phyloP scores from a whole-genome alignment of 2,888 invertebrate species.

The Stegana nigrithorax region DNA sequence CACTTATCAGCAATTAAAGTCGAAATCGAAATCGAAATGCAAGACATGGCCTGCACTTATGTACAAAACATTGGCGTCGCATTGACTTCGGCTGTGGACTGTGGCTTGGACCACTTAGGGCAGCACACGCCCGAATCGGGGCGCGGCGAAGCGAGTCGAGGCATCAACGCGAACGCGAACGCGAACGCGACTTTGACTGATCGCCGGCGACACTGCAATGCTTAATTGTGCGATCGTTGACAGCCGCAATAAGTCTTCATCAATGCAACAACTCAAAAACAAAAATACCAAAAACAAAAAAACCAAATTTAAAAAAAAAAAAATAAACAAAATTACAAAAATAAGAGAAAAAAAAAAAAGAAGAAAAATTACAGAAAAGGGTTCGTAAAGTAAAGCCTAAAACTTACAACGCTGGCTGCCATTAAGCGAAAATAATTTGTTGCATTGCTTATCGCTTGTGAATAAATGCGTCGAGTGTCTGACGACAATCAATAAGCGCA shows the following conservation, averaged over 20 bases:
- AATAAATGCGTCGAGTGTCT: too few relatives aligned
- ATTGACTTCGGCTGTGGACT: too few relatives aligned
- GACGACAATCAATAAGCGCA: slow-evolving; percentile 34
- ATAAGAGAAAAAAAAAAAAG: neutral
- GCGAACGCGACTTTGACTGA: slow-evolving; percentile 1
- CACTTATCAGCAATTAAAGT: slow-evolving; percentile 40
- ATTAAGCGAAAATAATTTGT: too few relatives aligned
- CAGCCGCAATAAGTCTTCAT: slow-evolving; percentile 44
- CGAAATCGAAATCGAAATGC: too few relatives aligned
- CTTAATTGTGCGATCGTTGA: slow-evolving; percentile 21
- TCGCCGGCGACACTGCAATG: neutral
- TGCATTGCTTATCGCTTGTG: slow-evolving; percentile 2
- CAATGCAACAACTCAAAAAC: slow-evolving; percentile 12
- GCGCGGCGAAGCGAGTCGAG: neutral
- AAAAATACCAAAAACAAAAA: too few relatives aligned
- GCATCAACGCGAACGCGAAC: neutral
- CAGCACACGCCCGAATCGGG: neutral
- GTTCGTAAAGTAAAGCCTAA: too few relatives aligned
- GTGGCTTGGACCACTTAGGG: too few relatives aligned
- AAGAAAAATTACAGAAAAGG: neutral
- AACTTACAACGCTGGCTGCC: too few relatives aligned
- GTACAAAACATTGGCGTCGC: too few relatives aligned
- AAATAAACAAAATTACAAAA: neutral
- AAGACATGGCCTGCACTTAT: slow-evolving; percentile 30
- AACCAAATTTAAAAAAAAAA: too few relatives aligned